phyloP scores from a whole-genome alignment of 2,797 vertebrate genomes.

The Benthosema pterotum region DNA sequence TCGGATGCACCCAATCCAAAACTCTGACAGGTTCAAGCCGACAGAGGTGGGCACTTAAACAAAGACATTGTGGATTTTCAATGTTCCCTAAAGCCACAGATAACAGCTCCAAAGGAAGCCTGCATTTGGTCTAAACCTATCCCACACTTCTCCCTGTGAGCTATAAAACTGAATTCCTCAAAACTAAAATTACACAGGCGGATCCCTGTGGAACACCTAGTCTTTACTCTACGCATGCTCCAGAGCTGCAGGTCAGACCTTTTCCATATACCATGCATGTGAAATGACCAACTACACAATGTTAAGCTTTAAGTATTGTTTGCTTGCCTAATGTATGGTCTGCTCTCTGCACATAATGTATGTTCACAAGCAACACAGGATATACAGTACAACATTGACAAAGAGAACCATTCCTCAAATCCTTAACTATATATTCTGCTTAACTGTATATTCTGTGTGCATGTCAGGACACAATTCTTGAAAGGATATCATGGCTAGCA shows the following conservation, averaged over 20 bases:
- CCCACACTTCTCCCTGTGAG: neutral
- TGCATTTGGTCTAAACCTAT: neutral
- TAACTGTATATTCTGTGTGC: too few species aligned
- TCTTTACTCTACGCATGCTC: neutral
- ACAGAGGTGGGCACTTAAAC: neutral
- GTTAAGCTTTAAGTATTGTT: too few species aligned
- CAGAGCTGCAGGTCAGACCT: neutral
- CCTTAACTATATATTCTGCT: too few species aligned
- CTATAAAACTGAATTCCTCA: neutral
- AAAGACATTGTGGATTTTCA: conserved; percentile 12
- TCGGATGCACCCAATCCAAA: conserved; percentile 37
- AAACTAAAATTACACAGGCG: neutral
- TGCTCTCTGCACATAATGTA: too few species aligned
- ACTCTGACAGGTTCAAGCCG: conserved; percentile 27
- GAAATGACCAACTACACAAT: conserved; percentile 1
- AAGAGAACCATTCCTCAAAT: too few species aligned
- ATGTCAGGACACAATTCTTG: too few species aligned
- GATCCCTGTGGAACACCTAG: neutral
- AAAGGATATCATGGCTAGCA: too few species aligned
- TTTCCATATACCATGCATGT: neutral
- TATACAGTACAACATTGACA: too few species aligned
- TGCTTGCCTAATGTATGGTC: too few species aligned
- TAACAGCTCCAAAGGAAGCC: conserved; percentile 1
- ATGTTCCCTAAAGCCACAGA: conserved; percentile 11
- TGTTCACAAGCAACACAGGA: too few species aligned